Percentiles rank a stretch among this genome's conserved stretches.
Evolutionary conservation across 1,140 invertebrate genomes (phyloP).

Genomic region (Bombus waltoni): DNA sequence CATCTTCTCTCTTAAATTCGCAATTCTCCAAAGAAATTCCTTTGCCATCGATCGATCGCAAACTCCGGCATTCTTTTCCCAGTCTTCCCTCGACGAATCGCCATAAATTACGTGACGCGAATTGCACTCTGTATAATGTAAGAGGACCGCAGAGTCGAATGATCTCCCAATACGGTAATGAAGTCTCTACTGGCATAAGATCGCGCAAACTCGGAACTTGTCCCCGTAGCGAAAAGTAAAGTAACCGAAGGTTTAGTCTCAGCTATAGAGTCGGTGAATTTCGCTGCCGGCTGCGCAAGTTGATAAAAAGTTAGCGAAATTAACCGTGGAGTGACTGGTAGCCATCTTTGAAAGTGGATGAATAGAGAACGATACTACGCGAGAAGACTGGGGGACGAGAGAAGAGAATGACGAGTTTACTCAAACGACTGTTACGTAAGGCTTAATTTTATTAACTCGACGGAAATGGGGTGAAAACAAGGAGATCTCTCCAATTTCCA

Average conservation of each 20-base stretch:
- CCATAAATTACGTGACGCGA: not conserved
- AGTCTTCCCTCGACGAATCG: not conserved
- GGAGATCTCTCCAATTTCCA: not conserved
- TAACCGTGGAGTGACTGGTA: conserved; percentile 20
- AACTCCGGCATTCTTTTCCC: not conserved
- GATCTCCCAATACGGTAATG: conserved; percentile 17
- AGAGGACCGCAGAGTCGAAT: not conserved
- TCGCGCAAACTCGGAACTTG: conserved; percentile 33
- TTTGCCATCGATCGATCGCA: not conserved
- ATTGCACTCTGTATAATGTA: not conserved
- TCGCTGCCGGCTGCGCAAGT: conserved; percentile 2
- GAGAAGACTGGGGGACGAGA: not conserved
- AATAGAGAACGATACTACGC: conserved; percentile 43
- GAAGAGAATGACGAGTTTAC: conserved; percentile 29
- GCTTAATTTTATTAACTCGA: conserved; percentile 52
- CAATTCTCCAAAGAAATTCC: not conserved
- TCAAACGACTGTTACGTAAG: conserved; percentile 29
- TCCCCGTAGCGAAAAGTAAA: not conserved
- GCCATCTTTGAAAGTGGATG: conserved; percentile 4
- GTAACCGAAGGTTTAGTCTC: not conserved
- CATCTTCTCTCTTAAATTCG: not conserved
- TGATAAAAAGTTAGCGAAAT: conserved; percentile 51
- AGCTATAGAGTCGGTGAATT: not conserved
- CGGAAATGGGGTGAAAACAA: conserved; percentile 41
- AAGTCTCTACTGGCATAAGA: not conserved